These are phyloP conservation scores for Darevskia nairensis DNA, from an alignment of 2,797 vertebrate genomes.

Conservation along the genomic window DNA sequence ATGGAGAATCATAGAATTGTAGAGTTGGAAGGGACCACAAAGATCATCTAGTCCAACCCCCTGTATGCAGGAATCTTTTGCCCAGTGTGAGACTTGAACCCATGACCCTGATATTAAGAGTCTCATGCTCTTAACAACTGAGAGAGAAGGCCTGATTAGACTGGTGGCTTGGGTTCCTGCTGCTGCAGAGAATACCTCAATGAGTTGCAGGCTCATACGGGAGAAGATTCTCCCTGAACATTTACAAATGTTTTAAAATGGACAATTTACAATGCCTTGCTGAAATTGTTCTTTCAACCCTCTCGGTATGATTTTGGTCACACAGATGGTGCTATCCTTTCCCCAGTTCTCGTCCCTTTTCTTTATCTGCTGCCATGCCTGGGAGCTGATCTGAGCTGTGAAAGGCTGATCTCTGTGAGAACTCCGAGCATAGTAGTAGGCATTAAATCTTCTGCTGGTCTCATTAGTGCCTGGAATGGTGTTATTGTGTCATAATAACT, in stretches of 20 bases:
- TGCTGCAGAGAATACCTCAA: background rate
- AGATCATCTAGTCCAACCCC: too few relatives aligned
- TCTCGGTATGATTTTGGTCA: too few relatives aligned
- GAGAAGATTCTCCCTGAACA: background rate
- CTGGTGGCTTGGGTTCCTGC: too few relatives aligned
- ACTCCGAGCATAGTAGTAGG: background rate
- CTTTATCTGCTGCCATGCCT: background rate
- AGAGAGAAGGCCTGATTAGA: background rate
- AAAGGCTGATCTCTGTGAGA: background rate
- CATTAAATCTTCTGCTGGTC: background rate
- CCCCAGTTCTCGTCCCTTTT: background rate
- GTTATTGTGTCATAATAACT: background rate
- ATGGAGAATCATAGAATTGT: too few relatives aligned
- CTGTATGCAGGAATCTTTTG: too few relatives aligned
- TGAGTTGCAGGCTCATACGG: background rate
- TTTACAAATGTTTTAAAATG: background rate
- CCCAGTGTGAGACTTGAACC: too few relatives aligned
- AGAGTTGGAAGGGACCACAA: too few relatives aligned
- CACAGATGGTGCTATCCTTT: background rate
- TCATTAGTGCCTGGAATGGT: background rate
- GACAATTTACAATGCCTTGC: background rate
- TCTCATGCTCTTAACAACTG: too few relatives aligned
- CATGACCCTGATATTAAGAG: too few relatives aligned
- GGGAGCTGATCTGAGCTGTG: background rate
- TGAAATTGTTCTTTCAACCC: background rate